A percentile compares a stretch with the other conserved stretches of the same genome.
Conservation (phyloP, 2,113 vertebrate species). For the Myotis davidii region DNA sequence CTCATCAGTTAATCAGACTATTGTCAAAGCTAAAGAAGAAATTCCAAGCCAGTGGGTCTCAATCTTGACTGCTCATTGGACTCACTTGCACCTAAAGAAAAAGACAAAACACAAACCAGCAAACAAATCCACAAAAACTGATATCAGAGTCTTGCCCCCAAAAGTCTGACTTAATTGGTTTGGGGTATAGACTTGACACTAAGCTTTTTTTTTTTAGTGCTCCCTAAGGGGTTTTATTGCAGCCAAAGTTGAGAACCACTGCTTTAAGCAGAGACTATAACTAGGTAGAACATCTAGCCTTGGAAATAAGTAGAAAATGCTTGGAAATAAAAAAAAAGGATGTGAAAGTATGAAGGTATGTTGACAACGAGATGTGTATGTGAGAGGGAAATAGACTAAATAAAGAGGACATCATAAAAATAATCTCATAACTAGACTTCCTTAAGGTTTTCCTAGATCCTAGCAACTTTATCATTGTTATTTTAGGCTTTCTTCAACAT, state of each 20-base stretch:
- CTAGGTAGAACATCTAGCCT: background rate
- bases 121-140: background rate
- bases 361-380: background rate
- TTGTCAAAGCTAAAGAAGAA: background rate
- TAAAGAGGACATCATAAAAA: background rate
- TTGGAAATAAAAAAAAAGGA: background rate
- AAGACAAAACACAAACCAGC: background rate
- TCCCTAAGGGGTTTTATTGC: background rate
- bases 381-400: background rate
- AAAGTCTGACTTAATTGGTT: background rate
- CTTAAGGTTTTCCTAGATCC: background rate
- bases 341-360: background rate
- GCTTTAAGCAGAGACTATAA: slow-evolving; percentile 3
- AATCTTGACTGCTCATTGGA: background rate
- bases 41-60: background rate
- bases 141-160: background rate
- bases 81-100: background rate
- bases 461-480: background rate
- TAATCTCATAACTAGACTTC: background rate
- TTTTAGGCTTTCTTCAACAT: background rate
- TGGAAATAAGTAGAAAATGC: background rate
- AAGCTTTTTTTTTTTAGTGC: background rate
- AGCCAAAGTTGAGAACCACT: background rate
- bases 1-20: background rate
- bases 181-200: background rate